Percentiles rank a stretch among this genome's conserved stretches.
Conservation (phyloP, 2,113 vertebrate genomes). For the Eptesicus fuscus region DNA sequence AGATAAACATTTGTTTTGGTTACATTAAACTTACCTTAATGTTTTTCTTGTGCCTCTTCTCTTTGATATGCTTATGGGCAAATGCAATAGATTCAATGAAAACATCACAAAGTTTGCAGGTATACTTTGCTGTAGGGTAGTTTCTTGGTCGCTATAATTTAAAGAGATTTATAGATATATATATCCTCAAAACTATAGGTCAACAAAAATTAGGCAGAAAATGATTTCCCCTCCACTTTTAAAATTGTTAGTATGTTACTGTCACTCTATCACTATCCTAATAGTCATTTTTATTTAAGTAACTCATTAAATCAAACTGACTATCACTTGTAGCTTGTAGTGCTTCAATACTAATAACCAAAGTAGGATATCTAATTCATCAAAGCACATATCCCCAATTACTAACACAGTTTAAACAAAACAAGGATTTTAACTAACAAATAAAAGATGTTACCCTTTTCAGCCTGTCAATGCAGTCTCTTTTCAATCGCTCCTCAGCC, state of each 20-base stretch:
- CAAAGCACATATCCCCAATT: background rate
- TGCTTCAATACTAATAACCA: background rate
- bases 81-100: conserved; percentile 89
- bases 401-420: background rate
- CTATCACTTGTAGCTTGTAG: background rate
- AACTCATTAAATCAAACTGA: background rate
- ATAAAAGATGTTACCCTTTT: conserved; percentile 83
- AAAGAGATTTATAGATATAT: conserved; percentile 24
- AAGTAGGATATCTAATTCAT: background rate
- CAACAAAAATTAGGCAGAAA: conserved; percentile 31
- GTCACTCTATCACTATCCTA: background rate
- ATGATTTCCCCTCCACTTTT: background rate
- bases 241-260: background rate
- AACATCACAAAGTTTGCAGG: conserved; percentile 89
- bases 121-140: conserved; percentile 87
- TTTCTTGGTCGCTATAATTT: conserved; percentile 86
- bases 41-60: conserved; percentile 92
- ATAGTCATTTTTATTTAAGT: background rate
- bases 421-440: background rate
- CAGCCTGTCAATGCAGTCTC: conserved; percentile 86
- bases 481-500: conserved; percentile 86
- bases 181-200: background rate
- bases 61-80: conserved; percentile 92
- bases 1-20: background rate
- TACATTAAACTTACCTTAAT: conserved; percentile 83